phyloP scores from a whole-genome alignment of 1,140 invertebrate species.

The Coptotermes formosanus region DNA sequence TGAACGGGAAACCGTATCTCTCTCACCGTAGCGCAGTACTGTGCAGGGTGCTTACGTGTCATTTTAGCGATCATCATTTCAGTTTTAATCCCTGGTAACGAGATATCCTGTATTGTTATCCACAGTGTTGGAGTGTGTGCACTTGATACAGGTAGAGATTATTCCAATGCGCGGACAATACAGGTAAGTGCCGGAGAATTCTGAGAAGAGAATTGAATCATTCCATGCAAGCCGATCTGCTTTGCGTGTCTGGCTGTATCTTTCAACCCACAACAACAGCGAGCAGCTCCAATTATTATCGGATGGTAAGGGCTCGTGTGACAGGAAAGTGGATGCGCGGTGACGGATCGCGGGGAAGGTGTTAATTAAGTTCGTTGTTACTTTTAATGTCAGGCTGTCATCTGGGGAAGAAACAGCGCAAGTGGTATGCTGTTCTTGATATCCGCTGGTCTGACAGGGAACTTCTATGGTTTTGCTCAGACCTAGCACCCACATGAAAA shows the following conservation, averaged over 20 bases:
- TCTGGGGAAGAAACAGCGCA: too few species aligned
- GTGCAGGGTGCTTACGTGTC: neutral
- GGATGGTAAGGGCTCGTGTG: neutral
- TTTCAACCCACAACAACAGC: neutral
- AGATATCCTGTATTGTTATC: neutral
- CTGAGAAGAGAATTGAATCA: neutral
- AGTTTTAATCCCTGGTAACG: neutral
- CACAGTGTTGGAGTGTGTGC: too few species aligned
- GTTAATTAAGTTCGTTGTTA: too few species aligned
- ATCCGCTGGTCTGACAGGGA: too few species aligned
- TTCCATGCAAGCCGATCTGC: neutral
- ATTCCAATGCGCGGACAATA: neutral
- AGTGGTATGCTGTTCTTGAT: too few species aligned
- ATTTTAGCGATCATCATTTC: neutral
- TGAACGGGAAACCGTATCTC: neutral
- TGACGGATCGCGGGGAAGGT: too few species aligned
- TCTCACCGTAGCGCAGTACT: neutral
- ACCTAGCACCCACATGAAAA: too few species aligned
- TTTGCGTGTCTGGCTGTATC: neutral
- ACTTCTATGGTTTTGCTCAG: too few species aligned
- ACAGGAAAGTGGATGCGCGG: neutral
- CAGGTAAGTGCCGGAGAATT: neutral
- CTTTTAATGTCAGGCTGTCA: too few species aligned
- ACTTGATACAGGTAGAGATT: neutral
- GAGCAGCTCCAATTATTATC: neutral